Conservation (phyloP, 2,113 vertebrate species). For the Peromyscus polionotus region DNA sequence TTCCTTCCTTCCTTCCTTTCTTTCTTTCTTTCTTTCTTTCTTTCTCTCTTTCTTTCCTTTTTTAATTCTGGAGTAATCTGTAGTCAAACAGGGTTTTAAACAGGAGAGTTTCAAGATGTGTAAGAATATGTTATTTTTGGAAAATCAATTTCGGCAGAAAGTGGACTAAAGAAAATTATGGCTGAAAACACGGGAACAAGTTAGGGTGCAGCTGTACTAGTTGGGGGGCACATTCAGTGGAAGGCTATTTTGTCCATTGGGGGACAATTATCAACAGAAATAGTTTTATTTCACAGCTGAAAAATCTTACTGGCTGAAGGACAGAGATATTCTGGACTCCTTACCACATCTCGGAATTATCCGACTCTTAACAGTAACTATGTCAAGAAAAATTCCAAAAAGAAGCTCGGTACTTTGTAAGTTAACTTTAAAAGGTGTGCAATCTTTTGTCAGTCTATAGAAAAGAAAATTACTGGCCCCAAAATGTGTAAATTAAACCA, state of each 20-base stretch:
- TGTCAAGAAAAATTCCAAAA: background rate
- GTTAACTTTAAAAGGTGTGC: background rate
- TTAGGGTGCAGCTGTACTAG: background rate
- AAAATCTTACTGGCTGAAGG: background rate
- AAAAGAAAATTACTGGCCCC: background rate
- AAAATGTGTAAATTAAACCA: constrained; percentile 12
- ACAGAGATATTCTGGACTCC: background rate
- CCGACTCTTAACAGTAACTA: background rate
- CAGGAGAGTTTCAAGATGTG: background rate
- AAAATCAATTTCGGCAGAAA: constrained; percentile 41
- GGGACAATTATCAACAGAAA: background rate
- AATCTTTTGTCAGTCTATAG: background rate
- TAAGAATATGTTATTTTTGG: constrained; percentile 17
- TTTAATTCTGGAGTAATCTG: background rate
- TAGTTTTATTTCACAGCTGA: background rate
- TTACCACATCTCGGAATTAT: background rate
- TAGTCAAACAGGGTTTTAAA: constrained; percentile 15
- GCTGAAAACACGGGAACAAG: background rate
- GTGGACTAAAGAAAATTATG: constrained; percentile 13
- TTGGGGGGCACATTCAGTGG: background rate
- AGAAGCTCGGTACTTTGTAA: too few relatives aligned
- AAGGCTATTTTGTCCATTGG: background rate
- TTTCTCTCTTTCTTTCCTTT: background rate
- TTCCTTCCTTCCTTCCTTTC: too few relatives aligned
- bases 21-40: too few relatives aligned